A percentile compares a stretch with the other conserved stretches of the same genome.
Evolutionary conservation across 2,113 vertebrate genomes (phyloP).

Genomic region (Isurus oxyrinchus): DNA sequence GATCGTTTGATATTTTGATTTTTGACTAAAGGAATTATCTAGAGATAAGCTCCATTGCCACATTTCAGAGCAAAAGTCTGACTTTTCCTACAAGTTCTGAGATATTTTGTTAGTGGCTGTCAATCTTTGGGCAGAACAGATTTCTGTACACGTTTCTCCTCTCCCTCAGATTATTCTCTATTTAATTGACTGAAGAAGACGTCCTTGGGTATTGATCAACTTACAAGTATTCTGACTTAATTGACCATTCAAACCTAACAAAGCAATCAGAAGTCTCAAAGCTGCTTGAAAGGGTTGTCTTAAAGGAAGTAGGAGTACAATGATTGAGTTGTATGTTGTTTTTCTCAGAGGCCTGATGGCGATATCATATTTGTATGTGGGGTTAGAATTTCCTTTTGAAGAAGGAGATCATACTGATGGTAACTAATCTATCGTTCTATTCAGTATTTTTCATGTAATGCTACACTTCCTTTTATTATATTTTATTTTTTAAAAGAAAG

Average conservation of each 20-base stretch:
- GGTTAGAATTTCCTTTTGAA: background rate
- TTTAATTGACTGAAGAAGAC: background rate
- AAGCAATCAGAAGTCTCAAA: background rate
- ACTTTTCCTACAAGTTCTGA: background rate
- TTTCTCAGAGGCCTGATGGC: background rate
- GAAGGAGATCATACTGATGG: background rate
- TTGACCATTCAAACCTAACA: background rate
- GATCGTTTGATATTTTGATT: background rate
- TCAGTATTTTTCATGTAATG: background rate
- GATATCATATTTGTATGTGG: background rate
- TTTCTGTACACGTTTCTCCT: background rate
- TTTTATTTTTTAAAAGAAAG: background rate
- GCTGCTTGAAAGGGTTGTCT: background rate
- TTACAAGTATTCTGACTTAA: background rate
- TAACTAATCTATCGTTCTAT: background rate
- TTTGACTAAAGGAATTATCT: background rate
- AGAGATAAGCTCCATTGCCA: background rate
- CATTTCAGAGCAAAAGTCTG: background rate
- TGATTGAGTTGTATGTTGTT: background rate
- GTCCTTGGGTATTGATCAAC: background rate
- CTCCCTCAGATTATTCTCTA: background rate
- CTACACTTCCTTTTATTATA: background rate
- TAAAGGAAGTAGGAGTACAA: background rate
- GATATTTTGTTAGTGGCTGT: background rate
- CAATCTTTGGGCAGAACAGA: background rate